Evolutionary conservation across 30 jellyfish, hydroid and myxozoan genomes (phyloP), one percentile per base, ranked within the genome.

Genomic region (Hydractinia symbiolongicarpus): DNA sequence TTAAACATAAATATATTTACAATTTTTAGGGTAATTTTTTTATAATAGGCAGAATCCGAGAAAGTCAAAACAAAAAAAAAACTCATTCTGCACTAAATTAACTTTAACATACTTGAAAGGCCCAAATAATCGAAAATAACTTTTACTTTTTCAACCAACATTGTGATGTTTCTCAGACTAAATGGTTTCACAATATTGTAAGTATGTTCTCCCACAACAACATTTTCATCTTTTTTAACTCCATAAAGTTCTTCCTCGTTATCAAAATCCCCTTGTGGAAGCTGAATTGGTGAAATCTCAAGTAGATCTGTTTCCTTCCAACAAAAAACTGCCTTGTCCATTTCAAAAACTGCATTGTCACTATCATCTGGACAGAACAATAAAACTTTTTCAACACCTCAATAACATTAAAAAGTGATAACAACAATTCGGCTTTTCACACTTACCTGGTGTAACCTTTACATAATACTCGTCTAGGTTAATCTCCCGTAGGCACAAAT

Each of bases 401-500:
- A 13, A 11, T 16, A 20, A 67, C 21, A 56, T 78, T 20, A 16
- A n/a, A 50, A 54, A 9, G 0, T 84, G 13, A 66, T 61, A 9
- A 67, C 8, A 17, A 8, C 51, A 62, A 5, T 20, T 51, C 15
- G 0, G 10, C 10, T 30, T 6, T 20, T 0, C 49, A 64, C 9
- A 19, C 8, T 54, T 73, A 88, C 96, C 96, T 54, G 61, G 76
- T 0, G 82, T 21, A 11, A 83, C 68, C 58, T 85, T 55, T 40
- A 89, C 17, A 79, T 87, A 93, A 73, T 87, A 93, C 54, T 84
- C 90, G 44, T 87, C 95, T 5, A 64, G 50, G 55, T 83, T 77
- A 53, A 82, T 20, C 72, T 93, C 98, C 15, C 78, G 93, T 52
- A 82, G 88, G 15, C 94, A 71, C 64, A 93, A 60, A 67, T 79